These are phyloP conservation scores for Phymanthus crucifer DNA, from an alignment of 92 coral and sea anemone genomes.

Conservation along the genomic window DNA sequence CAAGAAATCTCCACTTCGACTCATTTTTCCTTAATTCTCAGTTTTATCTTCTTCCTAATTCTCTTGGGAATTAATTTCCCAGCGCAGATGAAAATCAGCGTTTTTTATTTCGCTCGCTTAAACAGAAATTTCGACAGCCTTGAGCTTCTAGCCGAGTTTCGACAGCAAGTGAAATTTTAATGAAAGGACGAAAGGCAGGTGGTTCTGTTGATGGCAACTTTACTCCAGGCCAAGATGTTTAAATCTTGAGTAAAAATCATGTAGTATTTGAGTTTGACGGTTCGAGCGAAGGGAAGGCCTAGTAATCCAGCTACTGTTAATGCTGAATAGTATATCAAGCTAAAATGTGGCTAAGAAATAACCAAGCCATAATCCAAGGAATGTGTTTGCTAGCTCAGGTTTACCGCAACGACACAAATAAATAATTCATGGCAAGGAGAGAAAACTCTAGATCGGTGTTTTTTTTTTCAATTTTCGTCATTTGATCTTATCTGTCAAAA, in stretches of 20 bases:
- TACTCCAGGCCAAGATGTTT: conserved; percentile 23
- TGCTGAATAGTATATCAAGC: conserved; percentile 14
- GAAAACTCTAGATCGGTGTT: conserved; percentile 33
- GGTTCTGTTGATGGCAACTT: conserved; percentile 36
- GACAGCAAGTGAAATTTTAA: conserved; percentile 59
- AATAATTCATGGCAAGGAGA: conserved; percentile 34
- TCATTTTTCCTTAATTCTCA: neutral
- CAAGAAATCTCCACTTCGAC: neutral
- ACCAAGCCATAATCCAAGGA: neutral
- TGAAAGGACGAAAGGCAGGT: conserved; percentile 58
- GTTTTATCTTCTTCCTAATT: neutral
- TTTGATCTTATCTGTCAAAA: conserved; percentile 4
- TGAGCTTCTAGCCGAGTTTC: conserved; percentile 30
- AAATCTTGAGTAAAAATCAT: conserved; percentile 13
- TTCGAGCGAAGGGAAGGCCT: conserved; percentile 1
- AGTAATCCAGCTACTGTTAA: neutral
- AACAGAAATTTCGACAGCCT: neutral
- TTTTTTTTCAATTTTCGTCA: neutral
- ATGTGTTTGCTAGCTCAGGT: conserved; percentile 41
- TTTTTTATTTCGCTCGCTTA: neutral
- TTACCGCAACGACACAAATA: conserved; percentile 25
- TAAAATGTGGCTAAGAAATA: conserved; percentile 20
- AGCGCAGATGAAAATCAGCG: neutral
- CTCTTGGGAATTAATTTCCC: neutral
- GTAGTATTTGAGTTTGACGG: neutral